Evolutionary conservation across 2,113 vertebrate species (phyloP), one percentile per base, ranked within the genome.

Genomic region (Trachemys scripta): DNA sequence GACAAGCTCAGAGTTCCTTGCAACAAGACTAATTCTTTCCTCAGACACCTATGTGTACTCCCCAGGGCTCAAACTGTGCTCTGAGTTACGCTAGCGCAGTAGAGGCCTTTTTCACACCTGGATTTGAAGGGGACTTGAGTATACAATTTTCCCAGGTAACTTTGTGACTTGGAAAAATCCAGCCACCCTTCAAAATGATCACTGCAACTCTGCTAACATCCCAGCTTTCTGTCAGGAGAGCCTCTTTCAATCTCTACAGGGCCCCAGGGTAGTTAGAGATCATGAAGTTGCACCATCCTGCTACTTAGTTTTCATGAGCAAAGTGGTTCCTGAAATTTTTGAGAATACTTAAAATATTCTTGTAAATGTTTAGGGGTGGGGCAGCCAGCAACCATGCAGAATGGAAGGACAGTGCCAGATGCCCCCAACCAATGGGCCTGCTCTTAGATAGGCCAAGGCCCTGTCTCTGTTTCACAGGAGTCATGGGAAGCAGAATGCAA

Each of bases 1-100:
- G 35, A 83, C 59, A 90, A 49, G 11, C 2, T 14, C 42, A 0
- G 0, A 45, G 17, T 79, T 38, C 14, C 10, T 22, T 84, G 42
- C 50, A 3, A 94, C 51, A 35, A 89, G 92, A 89, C 79, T 54
- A 93, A 79, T 90, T 69, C 1, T 59, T 92, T 96, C 49, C 84
- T 62, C 69, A 45, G 45, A 17, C 49, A 25, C 10, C 22, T 62
- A 3, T 17, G 5, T 80, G 6, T 84, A 62, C 62, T 83, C 22
- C 47, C 29, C 47, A 8, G 42, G 79, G 16, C 54, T 90, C 25
- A 86, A 59, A 56, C 82, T n/a, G 49, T 8, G 8, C 86, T 69
- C 16, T n/a, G 35, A 69, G 8, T 65, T 65, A 65, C 4, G 8
- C 27, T 65, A 65, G 17, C 35, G 4, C 31, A n/a, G 35, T 8